These are phyloP conservation scores for Zaprionus kolodkinae DNA, from an alignment of 1,140 invertebrate species.

Conservation along the genomic window DNA sequence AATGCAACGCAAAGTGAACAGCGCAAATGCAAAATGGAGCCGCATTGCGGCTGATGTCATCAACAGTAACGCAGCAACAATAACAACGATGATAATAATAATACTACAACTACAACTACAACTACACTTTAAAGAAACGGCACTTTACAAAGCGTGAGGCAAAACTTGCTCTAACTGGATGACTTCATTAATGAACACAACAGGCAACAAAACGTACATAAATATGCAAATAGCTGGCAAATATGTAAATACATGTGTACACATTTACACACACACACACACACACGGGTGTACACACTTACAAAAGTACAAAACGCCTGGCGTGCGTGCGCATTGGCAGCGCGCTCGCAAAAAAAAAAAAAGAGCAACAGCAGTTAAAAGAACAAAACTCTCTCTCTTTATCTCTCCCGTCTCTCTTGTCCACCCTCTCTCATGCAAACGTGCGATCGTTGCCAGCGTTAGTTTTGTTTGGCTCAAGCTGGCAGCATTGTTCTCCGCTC, in stretches of 20 bases:
- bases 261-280: slow-evolving; percentile 5
- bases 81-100: slow-evolving; percentile 14
- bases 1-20: slow-evolving; percentile 52
- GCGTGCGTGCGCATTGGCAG: slow-evolving; percentile 30
- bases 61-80: slow-evolving; percentile 9
- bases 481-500: slow-evolving; percentile 22
- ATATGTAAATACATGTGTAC: slow-evolving; percentile 9
- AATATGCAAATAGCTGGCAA: slow-evolving; percentile 35
- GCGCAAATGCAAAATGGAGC: slow-evolving; percentile 21
- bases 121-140: slow-evolving; percentile 14
- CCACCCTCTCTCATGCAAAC: background rate
- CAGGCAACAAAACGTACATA: slow-evolving; percentile 35
- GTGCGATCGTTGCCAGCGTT: background rate
- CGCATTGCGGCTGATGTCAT: slow-evolving; percentile 35
- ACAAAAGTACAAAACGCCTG: slow-evolving; percentile 17
- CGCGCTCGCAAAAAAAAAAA: slow-evolving; percentile 19
- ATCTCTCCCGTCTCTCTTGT: background rate
- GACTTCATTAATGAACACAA: slow-evolving; percentile 69
- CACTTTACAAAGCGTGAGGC: slow-evolving; percentile 31
- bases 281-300: background rate
- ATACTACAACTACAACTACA: background rate
- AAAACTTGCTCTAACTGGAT: slow-evolving; percentile 71
- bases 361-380: background rate
- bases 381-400: slow-evolving; percentile 14
- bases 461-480: slow-evolving; percentile 28